Conservation (phyloP, 37 sponge, comb jelly and placozoan genomes). For the Chondrosia reniformis region DNA sequence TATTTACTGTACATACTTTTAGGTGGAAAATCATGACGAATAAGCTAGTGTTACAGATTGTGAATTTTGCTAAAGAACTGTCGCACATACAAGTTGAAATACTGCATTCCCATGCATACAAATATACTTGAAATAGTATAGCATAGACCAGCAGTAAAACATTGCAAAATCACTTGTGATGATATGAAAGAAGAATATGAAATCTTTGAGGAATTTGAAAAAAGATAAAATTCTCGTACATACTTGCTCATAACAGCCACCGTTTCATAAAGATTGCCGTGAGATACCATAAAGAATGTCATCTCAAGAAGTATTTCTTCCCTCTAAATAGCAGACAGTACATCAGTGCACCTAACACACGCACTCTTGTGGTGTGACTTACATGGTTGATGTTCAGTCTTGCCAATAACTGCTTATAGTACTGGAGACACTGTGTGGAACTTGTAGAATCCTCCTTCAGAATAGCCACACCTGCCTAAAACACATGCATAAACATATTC, state of each 20-base stretch:
- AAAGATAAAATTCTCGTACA: background rate
- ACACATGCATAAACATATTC: background rate
- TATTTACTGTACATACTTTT: no score
- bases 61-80: no score
- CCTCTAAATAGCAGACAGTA: background rate
- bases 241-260: background rate
- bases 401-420: constrained; percentile 16
- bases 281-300: background rate
- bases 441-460: background rate
- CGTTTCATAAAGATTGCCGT: background rate
- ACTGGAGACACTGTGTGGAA: constrained; percentile 11
- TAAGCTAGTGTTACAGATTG: no score
- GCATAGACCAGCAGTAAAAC: no score
- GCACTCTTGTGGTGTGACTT: background rate
- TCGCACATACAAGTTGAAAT: no score
- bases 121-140: no score
- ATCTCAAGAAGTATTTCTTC: constrained; percentile 1
- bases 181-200: no score
- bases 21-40: no score
- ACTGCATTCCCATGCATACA: no score
- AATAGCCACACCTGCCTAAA: constrained; percentile 14
- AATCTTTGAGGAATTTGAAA: background rate
- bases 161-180: no score
- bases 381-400: background rate
- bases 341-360: background rate